Conservation (phyloP, 2,888 invertebrate genomes). For the Catocala nupta region DNA sequence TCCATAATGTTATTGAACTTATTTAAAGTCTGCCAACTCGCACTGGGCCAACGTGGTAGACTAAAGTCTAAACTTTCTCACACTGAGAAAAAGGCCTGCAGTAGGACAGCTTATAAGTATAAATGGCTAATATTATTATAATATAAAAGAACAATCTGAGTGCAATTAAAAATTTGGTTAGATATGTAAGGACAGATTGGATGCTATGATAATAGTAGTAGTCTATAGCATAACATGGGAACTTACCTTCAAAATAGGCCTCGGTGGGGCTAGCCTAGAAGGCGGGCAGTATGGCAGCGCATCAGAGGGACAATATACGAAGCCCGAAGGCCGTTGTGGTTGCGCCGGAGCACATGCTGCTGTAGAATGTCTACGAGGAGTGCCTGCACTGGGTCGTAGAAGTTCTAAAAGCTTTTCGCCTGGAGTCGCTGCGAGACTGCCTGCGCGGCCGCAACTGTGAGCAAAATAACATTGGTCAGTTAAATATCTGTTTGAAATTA, state of each 20-base stretch:
- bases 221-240: too few species aligned
- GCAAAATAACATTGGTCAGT: neutral
- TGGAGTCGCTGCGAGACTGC: constrained; percentile 82
- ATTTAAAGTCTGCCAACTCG: too few species aligned
- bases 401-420: constrained; percentile 86
- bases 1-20: too few species aligned
- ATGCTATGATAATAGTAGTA: too few species aligned
- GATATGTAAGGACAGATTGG: too few species aligned
- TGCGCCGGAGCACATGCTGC: constrained; percentile 74
- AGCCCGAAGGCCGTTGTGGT: constrained; percentile 69
- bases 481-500: neutral
- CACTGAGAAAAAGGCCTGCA: too few species aligned
- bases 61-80: too few species aligned
- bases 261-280: constrained; percentile 74
- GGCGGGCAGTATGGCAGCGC: constrained; percentile 85
- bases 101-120: too few species aligned
- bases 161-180: too few species aligned
- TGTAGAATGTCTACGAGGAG: constrained; percentile 82
- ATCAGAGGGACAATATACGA: constrained; percentile 85
- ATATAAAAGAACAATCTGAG: too few species aligned
- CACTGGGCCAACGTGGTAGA: too few species aligned
- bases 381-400: constrained; percentile 79
- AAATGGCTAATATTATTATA: too few species aligned
- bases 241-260: constrained; percentile 61
- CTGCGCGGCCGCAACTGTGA: constrained; percentile 80